Percentiles rank a stretch among this genome's conserved stretches.
Conservation (phyloP, 2,797 vertebrate genomes). For the Sebastolobus altivelis region DNA sequence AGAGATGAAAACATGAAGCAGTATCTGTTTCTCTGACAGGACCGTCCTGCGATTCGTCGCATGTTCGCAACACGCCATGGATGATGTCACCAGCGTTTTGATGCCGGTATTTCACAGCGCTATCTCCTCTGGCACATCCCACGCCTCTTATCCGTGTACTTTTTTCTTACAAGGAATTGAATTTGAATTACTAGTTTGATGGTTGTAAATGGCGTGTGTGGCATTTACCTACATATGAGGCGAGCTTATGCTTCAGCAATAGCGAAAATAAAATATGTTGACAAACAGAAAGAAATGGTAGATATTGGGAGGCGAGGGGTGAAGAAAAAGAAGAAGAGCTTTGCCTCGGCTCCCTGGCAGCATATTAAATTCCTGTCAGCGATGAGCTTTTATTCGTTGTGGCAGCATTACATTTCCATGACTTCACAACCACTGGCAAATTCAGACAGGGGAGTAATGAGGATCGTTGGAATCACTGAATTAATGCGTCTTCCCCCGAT, state of each 20-base stretch:
- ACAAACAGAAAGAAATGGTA: conserved; percentile 31
- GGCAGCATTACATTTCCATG: conserved; percentile 79
- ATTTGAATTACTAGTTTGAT: conserved; percentile 53
- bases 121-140: conserved; percentile 65
- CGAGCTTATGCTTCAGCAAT: conserved; percentile 16
- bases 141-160: conserved; percentile 10
- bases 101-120: conserved; percentile 49
- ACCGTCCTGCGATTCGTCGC: conserved; percentile 38
- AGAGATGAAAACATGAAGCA: conserved; percentile 16
- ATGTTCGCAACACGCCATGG: conserved; percentile 37
- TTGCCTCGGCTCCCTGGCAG: conserved; percentile 56
- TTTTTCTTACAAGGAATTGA: conserved; percentile 41
- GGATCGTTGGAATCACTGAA: conserved; percentile 66
- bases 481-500: conserved; percentile 59
- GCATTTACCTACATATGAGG: conserved; percentile 55
- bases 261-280: conserved; percentile 19
- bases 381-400: conserved; percentile 76
- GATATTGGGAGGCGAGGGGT: conserved; percentile 32
- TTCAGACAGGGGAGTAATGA: conserved; percentile 74
- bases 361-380: conserved; percentile 64
- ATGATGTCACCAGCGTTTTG: conserved; percentile 64
- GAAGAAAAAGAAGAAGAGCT: conserved; percentile 28
- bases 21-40: conserved; percentile 7
- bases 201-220: conserved; percentile 44
- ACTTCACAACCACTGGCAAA: conserved; percentile 73